Evolutionary conservation across 2,113 vertebrate genomes (phyloP), one percentile per base, ranked within the genome.

Genomic region (Thymallus thymallus): DNA sequence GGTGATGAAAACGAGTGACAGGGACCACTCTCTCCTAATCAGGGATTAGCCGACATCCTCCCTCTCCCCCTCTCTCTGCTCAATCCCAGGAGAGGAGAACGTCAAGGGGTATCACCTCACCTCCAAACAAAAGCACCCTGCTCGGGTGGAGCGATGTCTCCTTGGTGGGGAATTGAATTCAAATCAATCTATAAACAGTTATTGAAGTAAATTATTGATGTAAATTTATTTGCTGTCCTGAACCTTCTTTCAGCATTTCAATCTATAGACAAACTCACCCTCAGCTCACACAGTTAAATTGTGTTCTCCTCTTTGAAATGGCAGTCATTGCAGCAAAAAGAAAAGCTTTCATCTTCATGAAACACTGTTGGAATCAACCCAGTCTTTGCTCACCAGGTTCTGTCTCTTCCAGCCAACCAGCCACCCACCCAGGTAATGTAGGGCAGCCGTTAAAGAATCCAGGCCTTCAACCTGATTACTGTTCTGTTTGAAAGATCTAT

Each of bases 41-140:
- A 14, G 79, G 81, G 86, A 92, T 93, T 91, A 87, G 73, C 86
- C 89, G 85, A 91, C 81, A 89, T 91, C 82, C 35, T 32, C 24
- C 35, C 35, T 41, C 35, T 41, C 6, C 14, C 63, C 0, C 67
- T 73, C 76, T 71, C 45, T 82, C 66, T 0, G 64, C 74, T 74
- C 73, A 51, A 63, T 83, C 80, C 78, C 22, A 10, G 62, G 63
- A 80, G 56, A 22, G 48, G 18, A 45, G 69, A 6, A 64, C 12
- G 13, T 22, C 63, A 56, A 89, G 82, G 86, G 88, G 82, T 87
- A 66, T 60, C 87, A 88, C 87, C 87, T 88, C 88, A 88, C 88
- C 87, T 88, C 81, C 60, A 79, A 81, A 72, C 58, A 79, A 22
- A 23, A 9, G 46, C 3, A 4, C 23, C 4, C 29, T 23, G 18